phyloP scores from a whole-genome alignment of 2,113 vertebrate genomes.

The Microtus ochrogaster region DNA sequence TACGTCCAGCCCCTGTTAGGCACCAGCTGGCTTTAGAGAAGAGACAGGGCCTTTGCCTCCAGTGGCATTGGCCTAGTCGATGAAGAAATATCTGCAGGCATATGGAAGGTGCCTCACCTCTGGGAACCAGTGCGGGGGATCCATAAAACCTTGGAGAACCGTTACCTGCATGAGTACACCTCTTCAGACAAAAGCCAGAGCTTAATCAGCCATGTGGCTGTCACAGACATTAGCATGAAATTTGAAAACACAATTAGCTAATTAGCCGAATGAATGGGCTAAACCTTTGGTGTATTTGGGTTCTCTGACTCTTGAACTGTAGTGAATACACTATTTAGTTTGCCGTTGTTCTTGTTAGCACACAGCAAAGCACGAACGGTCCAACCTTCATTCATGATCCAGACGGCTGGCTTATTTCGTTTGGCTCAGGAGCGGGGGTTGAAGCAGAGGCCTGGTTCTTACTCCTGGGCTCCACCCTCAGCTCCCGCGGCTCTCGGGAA shows the following conservation, averaged over 20 bases:
- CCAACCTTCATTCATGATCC: neutral
- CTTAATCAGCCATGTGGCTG: neutral
- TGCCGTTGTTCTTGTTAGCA: neutral
- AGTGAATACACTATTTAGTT: neutral
- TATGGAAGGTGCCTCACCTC: neutral
- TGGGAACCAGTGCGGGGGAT: accelerated
- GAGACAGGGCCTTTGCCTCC: neutral
- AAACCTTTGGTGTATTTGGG: constrained; percentile 5
- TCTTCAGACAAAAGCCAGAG: constrained; percentile 33
- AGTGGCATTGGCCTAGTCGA: neutral
- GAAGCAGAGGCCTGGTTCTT: neutral
- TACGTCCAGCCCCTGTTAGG: neutral
- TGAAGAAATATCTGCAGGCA: neutral
- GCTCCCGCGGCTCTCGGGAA: neutral
- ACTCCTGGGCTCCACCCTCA: neutral
- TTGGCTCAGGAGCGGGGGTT: neutral
- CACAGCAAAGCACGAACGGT: neutral
- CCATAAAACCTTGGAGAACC: neutral
- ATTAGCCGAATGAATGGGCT: constrained; percentile 41
- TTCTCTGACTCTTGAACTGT: neutral
- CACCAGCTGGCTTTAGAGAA: neutral
- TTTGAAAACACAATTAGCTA: neutral
- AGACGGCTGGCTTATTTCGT: neutral
- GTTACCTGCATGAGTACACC: neutral
- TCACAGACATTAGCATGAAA: neutral